Conservation (phyloP, 2,113 vertebrate genomes). For the Anas platyrhynchos region DNA sequence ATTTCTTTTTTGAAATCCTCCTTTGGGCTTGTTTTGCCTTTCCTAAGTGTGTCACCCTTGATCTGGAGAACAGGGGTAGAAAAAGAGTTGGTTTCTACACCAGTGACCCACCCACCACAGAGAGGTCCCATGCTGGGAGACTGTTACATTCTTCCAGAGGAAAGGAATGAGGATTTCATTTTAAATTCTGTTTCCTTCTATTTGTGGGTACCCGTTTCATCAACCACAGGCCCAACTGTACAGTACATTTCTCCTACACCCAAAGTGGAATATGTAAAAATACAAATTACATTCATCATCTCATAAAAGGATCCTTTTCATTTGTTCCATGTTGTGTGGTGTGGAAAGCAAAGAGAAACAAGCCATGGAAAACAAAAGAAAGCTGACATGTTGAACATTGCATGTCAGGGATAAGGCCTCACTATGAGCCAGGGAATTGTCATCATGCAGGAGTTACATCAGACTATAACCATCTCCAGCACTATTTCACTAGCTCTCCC, state of each 20-base stretch:
- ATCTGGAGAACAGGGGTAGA: not conserved
- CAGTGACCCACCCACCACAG: not conserved
- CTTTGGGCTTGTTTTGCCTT: not conserved
- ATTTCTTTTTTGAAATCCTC: not conserved
- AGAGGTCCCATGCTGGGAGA: not conserved
- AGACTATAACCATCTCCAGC: slow-evolving; percentile 34
- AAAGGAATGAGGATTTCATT: not conserved
- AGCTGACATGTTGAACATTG: slow-evolving; percentile 24
- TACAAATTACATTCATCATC: not conserved
- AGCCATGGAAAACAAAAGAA: slow-evolving; percentile 60
- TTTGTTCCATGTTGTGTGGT: not conserved
- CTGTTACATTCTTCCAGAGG: not conserved
- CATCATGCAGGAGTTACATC: slow-evolving; percentile 53
- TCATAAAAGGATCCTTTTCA: slow-evolving; percentile 31
- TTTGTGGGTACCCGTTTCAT: not conserved
- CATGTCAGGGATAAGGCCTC: slow-evolving; percentile 28
- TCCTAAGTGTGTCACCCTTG: not conserved
- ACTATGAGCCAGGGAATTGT: slow-evolving; percentile 48
- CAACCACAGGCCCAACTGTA: not conserved
- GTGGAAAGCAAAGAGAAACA: slow-evolving; percentile 40
- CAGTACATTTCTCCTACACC: not conserved
- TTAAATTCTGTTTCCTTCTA: not conserved
- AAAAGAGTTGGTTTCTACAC: not conserved
- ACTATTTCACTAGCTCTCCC: not conserved
- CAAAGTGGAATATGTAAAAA: not conserved